Conservation (phyloP, 1,140 invertebrate genomes). For the Antheraea pernyi region DNA sequence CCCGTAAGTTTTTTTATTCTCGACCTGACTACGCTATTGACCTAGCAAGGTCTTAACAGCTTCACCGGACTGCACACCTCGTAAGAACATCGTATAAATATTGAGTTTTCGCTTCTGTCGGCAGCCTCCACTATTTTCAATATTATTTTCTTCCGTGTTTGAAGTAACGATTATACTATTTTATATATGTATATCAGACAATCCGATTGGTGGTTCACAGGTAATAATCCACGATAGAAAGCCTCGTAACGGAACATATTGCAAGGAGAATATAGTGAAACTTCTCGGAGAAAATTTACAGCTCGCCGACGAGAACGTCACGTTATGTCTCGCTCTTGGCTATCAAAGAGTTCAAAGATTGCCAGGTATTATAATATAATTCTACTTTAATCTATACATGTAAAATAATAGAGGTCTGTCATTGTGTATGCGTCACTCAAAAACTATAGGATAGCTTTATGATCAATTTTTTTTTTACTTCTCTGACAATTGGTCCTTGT, state of each 20-base stretch:
- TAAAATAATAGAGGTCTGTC: neutral
- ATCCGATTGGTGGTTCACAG: conserved; percentile 21
- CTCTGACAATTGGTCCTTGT: too few relatives aligned
- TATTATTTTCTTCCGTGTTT: neutral
- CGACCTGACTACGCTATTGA: too few relatives aligned
- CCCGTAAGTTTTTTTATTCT: too few relatives aligned
- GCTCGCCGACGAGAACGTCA: conserved; percentile 71
- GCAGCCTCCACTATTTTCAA: too few relatives aligned
- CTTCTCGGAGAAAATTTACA: conserved; percentile 71
- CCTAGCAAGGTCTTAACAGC: too few relatives aligned
- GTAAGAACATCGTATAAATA: too few relatives aligned
- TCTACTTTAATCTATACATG: neutral
- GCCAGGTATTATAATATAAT: conserved; percentile 46
- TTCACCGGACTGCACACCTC: too few relatives aligned
- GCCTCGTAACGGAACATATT: conserved; percentile 70
- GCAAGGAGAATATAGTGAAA: conserved; percentile 72
- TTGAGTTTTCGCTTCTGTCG: too few relatives aligned
- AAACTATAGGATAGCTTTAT: too few relatives aligned
- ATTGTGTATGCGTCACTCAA: too few relatives aligned
- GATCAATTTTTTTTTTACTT: too few relatives aligned
- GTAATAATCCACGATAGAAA: conserved; percentile 74
- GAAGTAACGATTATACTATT: neutral
- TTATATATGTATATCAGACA: neutral
- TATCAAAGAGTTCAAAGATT: conserved; percentile 71
- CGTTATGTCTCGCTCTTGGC: conserved; percentile 67